Evolutionary conservation across 2,113 vertebrate genomes (phyloP), one percentile per base, ranked within the genome.

Genomic region (Amphiprion percula): DNA sequence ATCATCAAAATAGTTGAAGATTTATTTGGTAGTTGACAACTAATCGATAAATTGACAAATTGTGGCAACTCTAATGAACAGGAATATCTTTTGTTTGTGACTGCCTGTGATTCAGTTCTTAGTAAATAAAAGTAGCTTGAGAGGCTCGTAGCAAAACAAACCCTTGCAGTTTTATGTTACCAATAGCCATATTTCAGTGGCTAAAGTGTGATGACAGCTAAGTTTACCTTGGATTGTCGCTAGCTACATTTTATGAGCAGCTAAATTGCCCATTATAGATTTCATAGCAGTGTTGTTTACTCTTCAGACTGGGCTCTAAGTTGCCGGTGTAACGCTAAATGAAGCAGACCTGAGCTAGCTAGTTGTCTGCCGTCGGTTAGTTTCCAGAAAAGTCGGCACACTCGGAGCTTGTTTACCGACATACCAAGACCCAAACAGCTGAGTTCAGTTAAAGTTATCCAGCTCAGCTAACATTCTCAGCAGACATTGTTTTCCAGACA

Each of bases 401-500:
- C 59, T 53, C 60, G 0, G 28, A 16, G 52, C 60, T 77, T 33
- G 68, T 68, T 72, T 26, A 12, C 64, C 12, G n/a, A 70, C 63
- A 56, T 0, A 30, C 3, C 10, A 23, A 19, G 50, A 10, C 24
- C 63, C 12, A 28, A 67, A 44, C 78, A 56, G 68, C 46, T 24
- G 77, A 68, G 67, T 11, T 30, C 16, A 7, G 62, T 58, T 46
- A 15, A 63, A 71, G 70, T 73, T 59, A 79, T 73, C 85, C 39
- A n/a, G 41, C 73, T 33, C 47, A 1, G 85, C 78, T 64, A 83
- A 77, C 75, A 44, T 10, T 65, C 24, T 10, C 26, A 77, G 67
- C 72, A 73, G 82, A 73, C 77, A 46, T 71, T 74, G 72, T 76
- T 89, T 87, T 86, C 84, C 89, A 90, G 53, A 79, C 74, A 62